Base-by-base conservation (phyloP, 2,797 vertebrate genomes). In the Tiaroga cobitis region DNA sequence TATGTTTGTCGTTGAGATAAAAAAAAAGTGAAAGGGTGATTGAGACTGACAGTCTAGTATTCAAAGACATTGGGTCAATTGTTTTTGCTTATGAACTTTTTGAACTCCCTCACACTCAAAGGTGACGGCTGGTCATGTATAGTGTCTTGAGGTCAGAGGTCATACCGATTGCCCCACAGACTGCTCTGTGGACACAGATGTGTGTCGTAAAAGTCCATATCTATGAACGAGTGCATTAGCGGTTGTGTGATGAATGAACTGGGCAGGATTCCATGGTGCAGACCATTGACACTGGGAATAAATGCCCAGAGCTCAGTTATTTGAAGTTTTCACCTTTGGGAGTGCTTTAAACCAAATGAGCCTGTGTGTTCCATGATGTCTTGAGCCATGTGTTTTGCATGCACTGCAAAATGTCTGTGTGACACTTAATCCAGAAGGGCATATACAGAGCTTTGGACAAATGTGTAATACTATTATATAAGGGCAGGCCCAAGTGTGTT, bases 241-340 rank as follows among this genome's bases (percentile, higher is more conserved):
- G 79, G 46, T 43, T n/a, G 69, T 86, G 84, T 86, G 86, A 84
- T 80, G 19, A 81, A 90, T 87, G 80, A 85, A 87, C 79, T 80
- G 79, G 84, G 70, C 76, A 74, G 74, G 26, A 77, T 56, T 76
- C 32, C 43, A 16, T 65, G 8, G 56, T 49, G 70, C 69, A 74
- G 82, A 81, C 41, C 72, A 49, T 26, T 82, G 68, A 84, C 54
- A 80, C 37, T 81, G 54, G 72, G 80, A 81, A 76, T 67, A 76
- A 59, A 78, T 65, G 80, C 21, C 21, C 74, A 63, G 39, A 54
- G 67, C 68, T 67, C 85, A 26, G 83, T 51, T 69, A 86, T 84
- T 87, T 79, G 82, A 90, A 85, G 83, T 68, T 73, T 73, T 81
- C 19, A 73, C 89, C 90, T 81, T 65, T 85, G 88, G 86, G 88